Percentiles rank a stretch among this genome's conserved stretches.
These are phyloP conservation scores for Spilogale gracilis DNA, from an alignment of 2,113 vertebrate species.

Conservation along the genomic window DNA sequence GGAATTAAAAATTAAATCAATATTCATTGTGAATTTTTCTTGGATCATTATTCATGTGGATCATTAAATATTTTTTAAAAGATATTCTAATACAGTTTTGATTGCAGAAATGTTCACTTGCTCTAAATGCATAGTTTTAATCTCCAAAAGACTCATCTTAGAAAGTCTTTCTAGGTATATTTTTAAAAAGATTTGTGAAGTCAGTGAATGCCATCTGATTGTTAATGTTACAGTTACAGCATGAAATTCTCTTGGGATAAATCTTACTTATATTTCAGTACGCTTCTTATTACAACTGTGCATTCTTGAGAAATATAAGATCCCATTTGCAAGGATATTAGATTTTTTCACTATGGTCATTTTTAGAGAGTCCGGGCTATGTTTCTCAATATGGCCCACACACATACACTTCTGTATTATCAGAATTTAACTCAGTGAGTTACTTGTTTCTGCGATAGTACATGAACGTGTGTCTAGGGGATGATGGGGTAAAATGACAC, in stretches of 20 bases:
- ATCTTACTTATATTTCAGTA: neutral
- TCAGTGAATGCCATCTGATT: neutral
- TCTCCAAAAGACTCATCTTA: neutral
- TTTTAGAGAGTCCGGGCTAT: neutral
- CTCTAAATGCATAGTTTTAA: neutral
- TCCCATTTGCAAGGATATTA: neutral
- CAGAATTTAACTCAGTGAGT: neutral
- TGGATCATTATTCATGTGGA: neutral
- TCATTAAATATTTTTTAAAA: neutral
- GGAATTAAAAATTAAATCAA: neutral
- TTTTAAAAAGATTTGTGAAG: neutral
- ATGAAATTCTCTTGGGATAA: neutral
- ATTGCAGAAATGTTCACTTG: neutral
- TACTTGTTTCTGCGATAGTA: neutral
- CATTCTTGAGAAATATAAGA: neutral
- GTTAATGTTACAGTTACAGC: neutral
- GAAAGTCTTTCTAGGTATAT: neutral
- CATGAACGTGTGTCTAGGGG: accelerated
- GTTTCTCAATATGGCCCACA: neutral
- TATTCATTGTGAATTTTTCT: slow-evolving; percentile 10
- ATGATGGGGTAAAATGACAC: neutral
- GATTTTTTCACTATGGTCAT: neutral
- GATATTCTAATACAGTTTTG: neutral
- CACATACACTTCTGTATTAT: neutral
- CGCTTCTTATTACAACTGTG: neutral